A percentile compares a stretch with the other conserved stretches of the same genome.
Evolutionary conservation across 2,113 vertebrate species (phyloP).

Genomic region (Oostethus manadensis): DNA sequence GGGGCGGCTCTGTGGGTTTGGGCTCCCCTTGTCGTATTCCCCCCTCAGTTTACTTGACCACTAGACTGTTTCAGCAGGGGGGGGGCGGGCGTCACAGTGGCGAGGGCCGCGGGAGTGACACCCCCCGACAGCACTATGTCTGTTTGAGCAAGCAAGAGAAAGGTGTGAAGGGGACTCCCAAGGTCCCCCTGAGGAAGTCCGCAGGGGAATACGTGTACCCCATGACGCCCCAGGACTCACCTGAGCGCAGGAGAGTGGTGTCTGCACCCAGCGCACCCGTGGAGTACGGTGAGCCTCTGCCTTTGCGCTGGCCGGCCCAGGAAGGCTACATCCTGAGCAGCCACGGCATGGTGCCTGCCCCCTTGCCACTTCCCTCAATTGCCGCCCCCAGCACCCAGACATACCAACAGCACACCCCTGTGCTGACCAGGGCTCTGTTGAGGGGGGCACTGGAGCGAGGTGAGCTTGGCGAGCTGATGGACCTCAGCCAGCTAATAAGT

Average conservation of each 20-base stretch:
- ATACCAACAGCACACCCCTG: slow-evolving; percentile 62
- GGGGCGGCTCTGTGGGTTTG: slow-evolving; percentile 64
- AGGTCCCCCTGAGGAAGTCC: slow-evolving; percentile 71
- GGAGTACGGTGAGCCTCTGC: slow-evolving; percentile 73
- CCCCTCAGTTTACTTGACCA: slow-evolving; percentile 73
- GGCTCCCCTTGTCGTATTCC: slow-evolving; percentile 68
- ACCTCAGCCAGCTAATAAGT: slow-evolving; percentile 82
- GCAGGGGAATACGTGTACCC: slow-evolving; percentile 81
- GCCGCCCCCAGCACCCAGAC: slow-evolving; percentile 54
- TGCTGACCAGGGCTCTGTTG: slow-evolving; percentile 62
- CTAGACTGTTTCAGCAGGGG: slow-evolving; percentile 71
- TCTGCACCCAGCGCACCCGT: slow-evolving; percentile 81
- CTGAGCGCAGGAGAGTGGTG: slow-evolving; percentile 85
- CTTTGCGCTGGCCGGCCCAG: slow-evolving; percentile 77
- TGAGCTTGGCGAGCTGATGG: slow-evolving; percentile 77
- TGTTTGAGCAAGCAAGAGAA: slow-evolving; percentile 74
- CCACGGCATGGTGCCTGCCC: slow-evolving; percentile 68
- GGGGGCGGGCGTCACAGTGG: slow-evolving; percentile 52
- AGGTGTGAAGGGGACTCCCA: slow-evolving; percentile 56
- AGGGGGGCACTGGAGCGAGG: slow-evolving; percentile 65
- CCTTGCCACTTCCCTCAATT: slow-evolving; percentile 55
- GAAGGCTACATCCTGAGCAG: slow-evolving; percentile 85
- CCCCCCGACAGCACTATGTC: slow-evolving; percentile 73
- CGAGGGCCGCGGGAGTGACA: slow-evolving; percentile 58
- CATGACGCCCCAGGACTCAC: slow-evolving; percentile 83